Percentiles rank a stretch among this genome's conserved stretches.
Conservation (phyloP, 2,797 vertebrate genomes). For the Limnodromus scolopaceus region DNA sequence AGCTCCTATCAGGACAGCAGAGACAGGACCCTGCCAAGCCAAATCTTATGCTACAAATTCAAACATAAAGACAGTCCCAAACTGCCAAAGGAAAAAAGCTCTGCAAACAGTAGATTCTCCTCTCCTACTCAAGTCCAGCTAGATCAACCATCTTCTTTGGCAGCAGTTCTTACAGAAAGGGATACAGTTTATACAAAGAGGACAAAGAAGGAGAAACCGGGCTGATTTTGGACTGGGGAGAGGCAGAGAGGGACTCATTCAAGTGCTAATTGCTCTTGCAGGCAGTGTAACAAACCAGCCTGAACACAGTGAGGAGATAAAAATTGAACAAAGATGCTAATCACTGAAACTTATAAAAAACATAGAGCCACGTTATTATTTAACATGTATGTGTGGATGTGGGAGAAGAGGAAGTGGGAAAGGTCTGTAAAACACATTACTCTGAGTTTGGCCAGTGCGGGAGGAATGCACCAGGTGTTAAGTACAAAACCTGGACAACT, state of each 20-base stretch:
- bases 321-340: not conserved
- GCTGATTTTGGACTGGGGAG: not conserved
- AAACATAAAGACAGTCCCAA: not conserved
- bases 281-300: not conserved
- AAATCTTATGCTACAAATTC: not conserved
- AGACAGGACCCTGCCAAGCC: not conserved
- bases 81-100: not conserved
- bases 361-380: not conserved
- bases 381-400: too few relatives aligned
- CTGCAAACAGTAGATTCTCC: not conserved
- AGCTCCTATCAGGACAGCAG: not conserved
- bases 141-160: not conserved
- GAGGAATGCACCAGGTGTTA: not conserved
- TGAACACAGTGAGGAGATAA: not conserved
- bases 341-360: not conserved
- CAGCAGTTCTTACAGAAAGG: not conserved
- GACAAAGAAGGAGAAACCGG: not conserved
- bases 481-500: not conserved
- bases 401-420: not conserved
- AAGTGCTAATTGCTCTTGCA: not conserved
- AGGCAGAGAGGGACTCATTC: not conserved
- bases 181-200: not conserved
- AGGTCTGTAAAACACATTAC: not conserved
- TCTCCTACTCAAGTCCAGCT: not conserved
- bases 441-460: fast-evolving